Conservation (phyloP, 2,888 invertebrate genomes). For the Erannis defoliaria region DNA sequence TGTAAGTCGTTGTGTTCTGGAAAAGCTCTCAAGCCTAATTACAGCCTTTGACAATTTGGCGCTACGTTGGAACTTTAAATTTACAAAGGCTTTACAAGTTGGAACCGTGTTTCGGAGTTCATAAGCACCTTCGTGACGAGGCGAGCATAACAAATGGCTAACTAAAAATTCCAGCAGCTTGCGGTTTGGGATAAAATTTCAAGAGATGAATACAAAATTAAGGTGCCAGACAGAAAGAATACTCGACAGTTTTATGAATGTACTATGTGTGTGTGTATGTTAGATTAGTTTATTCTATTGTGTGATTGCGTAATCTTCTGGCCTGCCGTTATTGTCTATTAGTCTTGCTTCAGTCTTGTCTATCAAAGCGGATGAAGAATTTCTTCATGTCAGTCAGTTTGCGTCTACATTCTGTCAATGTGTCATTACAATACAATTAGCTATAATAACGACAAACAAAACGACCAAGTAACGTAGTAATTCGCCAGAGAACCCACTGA, state of each 20-base stretch:
- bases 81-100: constrained; percentile 33
- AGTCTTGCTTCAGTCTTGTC: too few relatives aligned
- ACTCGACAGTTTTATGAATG: not conserved
- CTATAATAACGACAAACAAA: too few relatives aligned
- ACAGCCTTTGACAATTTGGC: constrained; percentile 22
- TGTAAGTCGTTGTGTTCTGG: constrained; percentile 8
- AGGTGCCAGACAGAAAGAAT: constrained; percentile 13
- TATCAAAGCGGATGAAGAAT: too few relatives aligned
- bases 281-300: constrained; percentile 4
- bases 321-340: not conserved
- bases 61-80: constrained; percentile 19
- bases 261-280: not conserved
- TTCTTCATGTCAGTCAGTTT: too few relatives aligned
- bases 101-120: constrained; percentile 24
- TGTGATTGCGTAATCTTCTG: not conserved
- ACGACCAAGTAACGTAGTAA: too few relatives aligned
- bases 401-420: too few relatives aligned
- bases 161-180: constrained; percentile 33
- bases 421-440: too few relatives aligned
- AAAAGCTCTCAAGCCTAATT: constrained; percentile 26
- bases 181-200: constrained; percentile 29
- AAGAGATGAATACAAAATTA: constrained; percentile 34
- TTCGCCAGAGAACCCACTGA: too few relatives aligned
- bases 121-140: constrained; percentile 31
- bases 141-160: constrained; percentile 30